Evolutionary conservation across 2,888 invertebrate species (phyloP).

Genomic region (Plemyria rubiginata): DNA sequence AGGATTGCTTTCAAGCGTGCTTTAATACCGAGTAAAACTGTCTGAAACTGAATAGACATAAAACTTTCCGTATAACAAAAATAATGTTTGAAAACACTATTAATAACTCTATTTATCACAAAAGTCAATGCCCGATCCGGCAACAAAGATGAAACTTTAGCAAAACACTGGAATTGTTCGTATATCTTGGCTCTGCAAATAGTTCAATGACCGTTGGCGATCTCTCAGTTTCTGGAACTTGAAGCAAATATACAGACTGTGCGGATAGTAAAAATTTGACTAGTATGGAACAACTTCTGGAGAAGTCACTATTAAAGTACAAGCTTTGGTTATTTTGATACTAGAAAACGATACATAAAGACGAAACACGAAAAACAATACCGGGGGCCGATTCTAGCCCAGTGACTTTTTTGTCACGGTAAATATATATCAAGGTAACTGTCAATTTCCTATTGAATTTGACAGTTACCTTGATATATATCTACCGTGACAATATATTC

Average conservation of each 20-base stretch:
- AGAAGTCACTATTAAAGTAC: too few relatives aligned
- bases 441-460: too few relatives aligned
- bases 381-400: too few relatives aligned
- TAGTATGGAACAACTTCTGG: too few relatives aligned
- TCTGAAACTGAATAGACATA: slow-evolving; percentile 6
- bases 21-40: not conserved
- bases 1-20: slow-evolving; percentile 7
- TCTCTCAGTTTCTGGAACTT: not conserved
- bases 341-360: too few relatives aligned
- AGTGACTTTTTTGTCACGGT: too few relatives aligned
- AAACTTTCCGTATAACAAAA: slow-evolving; percentile 9
- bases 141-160: slow-evolving; percentile 11
- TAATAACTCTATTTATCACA: slow-evolving; percentile 25
- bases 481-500: too few relatives aligned
- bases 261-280: not conserved
- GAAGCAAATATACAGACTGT: not conserved
- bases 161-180: slow-evolving; percentile 1
- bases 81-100: slow-evolving; percentile 32
- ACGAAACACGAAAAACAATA: too few relatives aligned
- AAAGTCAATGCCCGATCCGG: slow-evolving; percentile 14
- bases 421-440: too few relatives aligned
- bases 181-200: not conserved
- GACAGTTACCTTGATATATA: too few relatives aligned
- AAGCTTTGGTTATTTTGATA: too few relatives aligned
- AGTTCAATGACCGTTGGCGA: slow-evolving; percentile 3